Evolutionary conservation across 2,888 invertebrate genomes (phyloP).

Genomic region (Steinernema hermaphroditum): DNA sequence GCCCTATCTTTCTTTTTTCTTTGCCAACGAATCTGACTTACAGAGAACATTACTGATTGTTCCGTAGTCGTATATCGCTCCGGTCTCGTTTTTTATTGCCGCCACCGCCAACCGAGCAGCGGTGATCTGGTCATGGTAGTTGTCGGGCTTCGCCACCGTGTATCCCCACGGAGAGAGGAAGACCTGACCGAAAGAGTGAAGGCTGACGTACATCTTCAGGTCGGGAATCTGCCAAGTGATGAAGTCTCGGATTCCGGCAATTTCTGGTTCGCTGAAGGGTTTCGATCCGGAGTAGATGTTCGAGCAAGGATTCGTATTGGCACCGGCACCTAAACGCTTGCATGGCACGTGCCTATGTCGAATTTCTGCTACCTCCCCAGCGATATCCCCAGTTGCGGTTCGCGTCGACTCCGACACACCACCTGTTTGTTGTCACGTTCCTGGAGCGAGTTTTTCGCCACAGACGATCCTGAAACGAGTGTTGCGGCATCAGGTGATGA

Average conservation of each 20-base stretch:
- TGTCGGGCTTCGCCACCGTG: conserved; percentile 53
- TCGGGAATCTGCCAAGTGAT: conserved; percentile 55
- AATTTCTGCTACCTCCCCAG: conserved; percentile 52
- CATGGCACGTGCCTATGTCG: not conserved
- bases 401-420: conserved; percentile 65
- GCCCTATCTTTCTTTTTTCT: not conserved
- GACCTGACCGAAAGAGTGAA: conserved; percentile 64
- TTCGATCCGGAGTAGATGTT: conserved; percentile 56
- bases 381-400: conserved; percentile 66
- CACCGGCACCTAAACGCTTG: conserved; percentile 52
- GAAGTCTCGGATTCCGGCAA: conserved; percentile 54
- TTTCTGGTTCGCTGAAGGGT: conserved; percentile 56
- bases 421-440: conserved; percentile 55
- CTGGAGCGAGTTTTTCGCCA: conserved; percentile 65
- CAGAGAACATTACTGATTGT: conserved; percentile 64
- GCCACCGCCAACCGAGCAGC: conserved; percentile 58
- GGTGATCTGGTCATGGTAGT: conserved; percentile 56
- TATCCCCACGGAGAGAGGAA: conserved; percentile 65
- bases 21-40: no score
- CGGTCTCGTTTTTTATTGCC: conserved; percentile 60
- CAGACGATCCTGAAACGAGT: conserved; percentile 54
- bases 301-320: conserved; percentile 61
- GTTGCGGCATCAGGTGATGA: not conserved
- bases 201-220: conserved; percentile 58
- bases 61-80: conserved; percentile 58